Percentiles rank a stretch among this genome's conserved stretches.
Conservation (phyloP, 1,140 invertebrate species). For the Babylonia areolata region DNA sequence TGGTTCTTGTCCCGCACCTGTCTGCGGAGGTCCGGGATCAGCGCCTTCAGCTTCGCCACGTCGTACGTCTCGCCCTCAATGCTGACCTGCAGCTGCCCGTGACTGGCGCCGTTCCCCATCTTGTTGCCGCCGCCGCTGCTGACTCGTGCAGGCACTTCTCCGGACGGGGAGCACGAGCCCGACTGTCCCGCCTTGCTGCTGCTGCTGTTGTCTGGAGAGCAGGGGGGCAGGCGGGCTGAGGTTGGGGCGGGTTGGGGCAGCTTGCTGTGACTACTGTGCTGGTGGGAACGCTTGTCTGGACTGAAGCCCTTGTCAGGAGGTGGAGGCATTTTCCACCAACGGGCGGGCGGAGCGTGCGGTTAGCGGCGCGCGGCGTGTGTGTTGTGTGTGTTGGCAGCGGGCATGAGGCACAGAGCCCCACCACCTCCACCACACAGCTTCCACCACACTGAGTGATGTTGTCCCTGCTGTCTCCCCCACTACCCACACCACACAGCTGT, state of each 20-base stretch:
- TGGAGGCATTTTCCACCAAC: conserved; percentile 26
- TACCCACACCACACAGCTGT: no score
- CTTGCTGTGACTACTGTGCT: neutral
- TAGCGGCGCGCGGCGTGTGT: no score
- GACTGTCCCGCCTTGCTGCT: neutral
- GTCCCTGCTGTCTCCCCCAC: no score
- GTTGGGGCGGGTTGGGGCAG: neutral
- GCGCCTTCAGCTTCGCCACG: conserved; percentile 65
- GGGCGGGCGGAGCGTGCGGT: no score
- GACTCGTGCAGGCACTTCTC: neutral
- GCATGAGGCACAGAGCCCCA: no score
- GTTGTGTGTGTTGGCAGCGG: no score
- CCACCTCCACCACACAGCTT: no score
- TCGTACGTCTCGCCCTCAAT: conserved; percentile 71
- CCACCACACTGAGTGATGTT: no score
- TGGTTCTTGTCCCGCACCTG: conserved; percentile 68
- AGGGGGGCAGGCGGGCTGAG: neutral
- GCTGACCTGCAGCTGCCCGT: conserved; percentile 57
- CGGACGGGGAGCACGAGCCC: neutral
- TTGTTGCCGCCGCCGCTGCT: conserved; percentile 40
- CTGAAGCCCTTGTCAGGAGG: neutral
- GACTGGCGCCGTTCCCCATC: conserved; percentile 74
- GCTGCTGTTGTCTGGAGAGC: neutral
- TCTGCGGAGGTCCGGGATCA: conserved; percentile 68
- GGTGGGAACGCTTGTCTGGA: neutral